Percentiles rank a stretch among this genome's conserved stretches.
Conservation (phyloP, 2,888 invertebrate species). For the Serrognathus titanus region DNA sequence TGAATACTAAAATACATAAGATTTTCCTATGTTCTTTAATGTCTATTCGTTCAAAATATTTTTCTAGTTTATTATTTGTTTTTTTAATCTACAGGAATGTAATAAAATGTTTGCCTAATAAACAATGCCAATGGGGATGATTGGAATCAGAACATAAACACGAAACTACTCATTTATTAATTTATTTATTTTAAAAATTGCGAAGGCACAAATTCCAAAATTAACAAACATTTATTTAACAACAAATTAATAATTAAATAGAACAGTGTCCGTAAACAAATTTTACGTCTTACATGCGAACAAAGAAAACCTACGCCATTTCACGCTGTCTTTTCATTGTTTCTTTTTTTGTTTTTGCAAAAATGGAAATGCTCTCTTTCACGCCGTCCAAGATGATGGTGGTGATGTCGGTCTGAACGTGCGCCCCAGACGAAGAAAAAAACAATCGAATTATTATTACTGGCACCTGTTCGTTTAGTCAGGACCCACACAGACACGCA, state of each 20-base stretch:
- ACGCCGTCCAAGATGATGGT: no score
- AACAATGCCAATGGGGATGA: no score
- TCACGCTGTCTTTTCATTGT: not conserved
- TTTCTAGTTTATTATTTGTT: no score
- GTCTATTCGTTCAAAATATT: no score
- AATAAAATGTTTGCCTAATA: no score
- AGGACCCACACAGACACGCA: no score
- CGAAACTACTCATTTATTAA: not conserved
- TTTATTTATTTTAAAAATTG: constrained; percentile 35
- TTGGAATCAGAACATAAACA: no score
- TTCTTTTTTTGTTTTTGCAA: not conserved
- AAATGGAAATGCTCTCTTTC: not conserved
- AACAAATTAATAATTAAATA: constrained; percentile 24
- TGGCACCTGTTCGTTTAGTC: no score
- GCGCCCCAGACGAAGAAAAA: constrained; percentile 1
- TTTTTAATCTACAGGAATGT: no score
- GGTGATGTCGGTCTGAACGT: no score
- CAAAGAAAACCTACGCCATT: not conserved
- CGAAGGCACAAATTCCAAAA: constrained; percentile 40
- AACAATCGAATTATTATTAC: not conserved
- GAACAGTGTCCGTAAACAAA: constrained; percentile 9
- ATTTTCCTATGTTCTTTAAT: no score
- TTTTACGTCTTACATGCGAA: constrained; percentile 2
- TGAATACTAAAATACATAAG: no score
- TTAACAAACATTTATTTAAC: constrained; percentile 29